Base-by-base conservation (phyloP, 2,797 vertebrate genomes). In the Remorina albescens region DNA sequence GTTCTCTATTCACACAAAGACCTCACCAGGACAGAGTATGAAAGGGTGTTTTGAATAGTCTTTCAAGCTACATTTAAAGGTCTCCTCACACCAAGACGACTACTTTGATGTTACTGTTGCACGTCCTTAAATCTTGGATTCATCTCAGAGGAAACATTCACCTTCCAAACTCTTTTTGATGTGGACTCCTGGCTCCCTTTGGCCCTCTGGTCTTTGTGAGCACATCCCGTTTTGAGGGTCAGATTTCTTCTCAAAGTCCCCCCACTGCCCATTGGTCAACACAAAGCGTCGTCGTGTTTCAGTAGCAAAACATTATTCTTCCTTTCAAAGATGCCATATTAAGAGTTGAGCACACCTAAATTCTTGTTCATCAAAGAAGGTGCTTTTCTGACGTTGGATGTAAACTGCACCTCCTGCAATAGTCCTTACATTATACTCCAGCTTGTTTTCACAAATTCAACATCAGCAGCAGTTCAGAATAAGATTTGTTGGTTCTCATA, bases 241-340 rank as follows among this genome's bases (percentile, higher is more conserved):
- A 78, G 60, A 57, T 83, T 87, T 37, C 71, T 37, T 71, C 57
- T 76, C 25, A 67, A 57, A 65, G 44, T 30, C 60, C 68, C n/a
- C 81, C 60, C 54, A 32, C 63, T 73, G 55, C 39, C 61, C 64
- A 44, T 19, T 25, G 60, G 72, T 87, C 71, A 87, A 86, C 84
- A 84, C 32, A 4, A 75, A 85, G 73, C 83, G 70, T 87, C 82
- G 86, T 90, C 81, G 53, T 77, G 39, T 88, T 84, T 59, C 77
- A 81, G 55, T 34, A 84, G 60, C 50, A 72, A 90, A 89, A 90
- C 80, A 81, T 89, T 85, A 76, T 78, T 82, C 86, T 81, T 80
- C 50, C 56, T 75, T 86, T 69, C 62, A 65, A 76, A 76, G n/a
- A 32, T n/a, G 2, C 42, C 18, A 21, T 67, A 74, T 47, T 30